These are phyloP conservation scores for Rhipidura dahli DNA, from an alignment of 2,113 vertebrate species.

Conservation along the genomic window DNA sequence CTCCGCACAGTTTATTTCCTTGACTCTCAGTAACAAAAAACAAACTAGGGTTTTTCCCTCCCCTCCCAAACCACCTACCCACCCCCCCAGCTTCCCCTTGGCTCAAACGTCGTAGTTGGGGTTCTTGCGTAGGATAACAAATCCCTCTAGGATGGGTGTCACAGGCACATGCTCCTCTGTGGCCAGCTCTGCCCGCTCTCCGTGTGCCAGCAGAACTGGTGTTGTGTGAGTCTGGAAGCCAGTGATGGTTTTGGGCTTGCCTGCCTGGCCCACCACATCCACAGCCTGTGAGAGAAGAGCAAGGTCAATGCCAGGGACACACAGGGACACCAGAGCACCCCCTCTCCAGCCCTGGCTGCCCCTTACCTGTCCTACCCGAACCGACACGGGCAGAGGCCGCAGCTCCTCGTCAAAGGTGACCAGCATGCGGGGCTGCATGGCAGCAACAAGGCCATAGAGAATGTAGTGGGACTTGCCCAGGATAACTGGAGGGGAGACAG, in stretches of 20 bases:
- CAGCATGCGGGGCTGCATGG: conserved; percentile 98
- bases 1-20: conserved; percentile 49
- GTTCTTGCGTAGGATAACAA: conserved; percentile 97
- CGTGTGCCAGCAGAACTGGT: conserved; percentile 92
- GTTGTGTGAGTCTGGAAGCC: conserved; percentile 99
- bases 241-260: conserved; percentile 98
- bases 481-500: conserved; percentile 77
- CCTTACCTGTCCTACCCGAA: conserved; percentile 94
- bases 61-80: neutral
- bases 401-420: conserved; percentile 97
- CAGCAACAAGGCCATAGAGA: conserved; percentile 93
- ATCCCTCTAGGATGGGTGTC: conserved; percentile 95
- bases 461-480: conserved; percentile 97
- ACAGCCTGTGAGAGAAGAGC: conserved; percentile 80
- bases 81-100: neutral
- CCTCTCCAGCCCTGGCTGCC: neutral
- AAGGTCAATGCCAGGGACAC: neutral
- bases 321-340: rapidly evolving
- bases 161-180: conserved; percentile 95
- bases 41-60: neutral
- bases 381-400: conserved; percentile 90
- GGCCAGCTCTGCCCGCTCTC: conserved; percentile 94
- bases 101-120: conserved; percentile 89
- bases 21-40: conserved; percentile 44
- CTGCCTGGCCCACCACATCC: conserved; percentile 96